Evolutionary conservation across 1,140 invertebrate genomes (phyloP), one percentile per base, ranked within the genome.

Genomic region (Scaptomyza graminum): DNA sequence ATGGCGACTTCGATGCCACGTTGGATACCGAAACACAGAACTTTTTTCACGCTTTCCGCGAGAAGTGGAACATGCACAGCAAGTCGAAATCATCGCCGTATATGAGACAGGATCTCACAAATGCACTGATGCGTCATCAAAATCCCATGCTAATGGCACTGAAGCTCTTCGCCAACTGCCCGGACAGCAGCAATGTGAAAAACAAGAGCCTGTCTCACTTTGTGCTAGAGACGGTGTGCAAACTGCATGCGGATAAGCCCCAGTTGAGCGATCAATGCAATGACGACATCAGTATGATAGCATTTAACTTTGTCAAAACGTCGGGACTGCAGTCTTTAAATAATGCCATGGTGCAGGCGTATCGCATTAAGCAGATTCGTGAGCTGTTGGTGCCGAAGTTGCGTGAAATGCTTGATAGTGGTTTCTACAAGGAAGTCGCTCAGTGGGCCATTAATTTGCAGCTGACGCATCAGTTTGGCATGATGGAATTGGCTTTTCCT

Each of bases 401-500:
- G 46, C 81, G 93, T 72, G 79, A 93, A 34, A 91, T 95, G 63
- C 89, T 95, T 37, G 47, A 84, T 12, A 77, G 92, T 31, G 93
- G 94, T 37, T 92, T 93, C 54, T 95, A 93, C 74, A 95, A 95
- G 92, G 94, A 95, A 59, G 90, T 81, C 11, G 66, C 78, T 1
- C 75, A 91, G 54, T 91, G 90, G 90, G 43, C 74, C 11, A 87
- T 91, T 7, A 66, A 71, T 50, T 62, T 91, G 44, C 60, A 82
- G 60, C n/a, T 90, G 15, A 85, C 79, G 0, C 71, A 90, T 31
- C 79, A 93, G 51, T 96, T 95, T 91, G 73, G 81, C 15, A 92
- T 95, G 55, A 92, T 95, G 75, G 93, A 94, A 55, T 93, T 96
- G 72, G 76, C 96, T 2, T 89, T 96, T 50, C 95, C 95, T 0